phyloP scores from a whole-genome alignment of 2,113 vertebrate species.

The Chiloscyllium plagiosum region DNA sequence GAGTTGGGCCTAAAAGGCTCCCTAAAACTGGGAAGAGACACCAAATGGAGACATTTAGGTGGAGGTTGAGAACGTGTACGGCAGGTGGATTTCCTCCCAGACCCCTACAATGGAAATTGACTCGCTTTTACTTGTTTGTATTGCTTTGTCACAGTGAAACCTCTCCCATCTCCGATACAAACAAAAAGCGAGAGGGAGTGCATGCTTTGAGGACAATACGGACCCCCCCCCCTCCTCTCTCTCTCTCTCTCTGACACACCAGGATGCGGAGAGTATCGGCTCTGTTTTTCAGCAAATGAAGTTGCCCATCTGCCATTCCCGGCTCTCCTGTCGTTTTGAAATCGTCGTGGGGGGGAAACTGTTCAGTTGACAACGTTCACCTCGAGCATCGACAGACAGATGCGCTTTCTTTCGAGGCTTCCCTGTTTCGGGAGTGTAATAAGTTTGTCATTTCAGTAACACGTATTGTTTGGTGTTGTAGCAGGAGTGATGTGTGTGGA shows the following conservation, averaged over 20 bases:
- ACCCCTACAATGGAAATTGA: neutral
- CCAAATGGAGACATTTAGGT: neutral
- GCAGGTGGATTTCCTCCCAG: neutral
- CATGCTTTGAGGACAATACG: neutral
- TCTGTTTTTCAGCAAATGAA: neutral
- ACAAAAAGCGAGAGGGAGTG: neutral
- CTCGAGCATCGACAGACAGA: neutral
- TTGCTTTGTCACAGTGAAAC: neutral
- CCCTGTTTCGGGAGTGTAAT: neutral
- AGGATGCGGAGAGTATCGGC: neutral
- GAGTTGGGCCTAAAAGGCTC: neutral
- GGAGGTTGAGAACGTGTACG: neutral
- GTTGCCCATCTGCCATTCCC: neutral
- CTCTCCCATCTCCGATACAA: no score
- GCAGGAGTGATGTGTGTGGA: neutral
- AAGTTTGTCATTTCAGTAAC: slow-evolving; percentile 5
- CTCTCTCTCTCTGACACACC: neutral
- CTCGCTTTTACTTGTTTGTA: neutral
- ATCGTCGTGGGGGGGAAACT: neutral
- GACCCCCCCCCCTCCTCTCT: neutral
- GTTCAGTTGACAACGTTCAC: neutral
- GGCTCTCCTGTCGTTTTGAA: neutral
- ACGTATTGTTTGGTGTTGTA: neutral
- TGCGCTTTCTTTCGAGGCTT: neutral
- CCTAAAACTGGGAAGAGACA: neutral